Conservation (phyloP, 2,888 invertebrate genomes). For the Melinaea menophilus region DNA sequence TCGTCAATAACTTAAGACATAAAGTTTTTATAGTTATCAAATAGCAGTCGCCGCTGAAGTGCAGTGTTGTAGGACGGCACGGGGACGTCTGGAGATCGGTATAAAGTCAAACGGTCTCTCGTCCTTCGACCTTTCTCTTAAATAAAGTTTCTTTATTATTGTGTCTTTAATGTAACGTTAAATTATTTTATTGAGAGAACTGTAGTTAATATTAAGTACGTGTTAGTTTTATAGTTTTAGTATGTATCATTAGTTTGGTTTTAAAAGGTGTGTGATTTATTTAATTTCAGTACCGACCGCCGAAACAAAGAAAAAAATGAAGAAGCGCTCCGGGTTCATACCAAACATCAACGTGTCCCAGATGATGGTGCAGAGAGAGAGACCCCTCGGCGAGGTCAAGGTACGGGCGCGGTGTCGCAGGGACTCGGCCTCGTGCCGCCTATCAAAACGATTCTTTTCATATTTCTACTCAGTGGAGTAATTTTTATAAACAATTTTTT, state of each 20-base stretch:
- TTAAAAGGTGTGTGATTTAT: background rate
- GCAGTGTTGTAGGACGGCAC: no score
- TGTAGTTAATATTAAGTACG: no score
- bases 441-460: conserved; percentile 21
- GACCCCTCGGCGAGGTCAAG: conserved; percentile 74
- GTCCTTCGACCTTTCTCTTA: conserved; percentile 47
- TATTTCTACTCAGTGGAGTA: conserved; percentile 8
- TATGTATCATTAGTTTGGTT: no score
- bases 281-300: conserved; percentile 52
- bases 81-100: conserved; percentile 69
- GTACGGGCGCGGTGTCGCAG: conserved; percentile 45
- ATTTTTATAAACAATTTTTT: conserved; percentile 12
- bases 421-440: conserved; percentile 25
- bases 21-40: no score
- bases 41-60: no score
- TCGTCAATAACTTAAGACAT: no score
- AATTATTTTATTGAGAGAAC: no score
- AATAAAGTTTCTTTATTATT: conserved; percentile 2
- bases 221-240: no score
- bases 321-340: conserved; percentile 78
- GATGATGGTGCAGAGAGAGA: conserved; percentile 81
- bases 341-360: conserved; percentile 81
- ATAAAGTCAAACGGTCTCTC: conserved; percentile 64
- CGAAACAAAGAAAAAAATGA: conserved; percentile 80
- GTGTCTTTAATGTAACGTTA: background rate